phyloP scores from a whole-genome alignment of 2,888 invertebrate genomes.

The Orgyia antiqua region DNA sequence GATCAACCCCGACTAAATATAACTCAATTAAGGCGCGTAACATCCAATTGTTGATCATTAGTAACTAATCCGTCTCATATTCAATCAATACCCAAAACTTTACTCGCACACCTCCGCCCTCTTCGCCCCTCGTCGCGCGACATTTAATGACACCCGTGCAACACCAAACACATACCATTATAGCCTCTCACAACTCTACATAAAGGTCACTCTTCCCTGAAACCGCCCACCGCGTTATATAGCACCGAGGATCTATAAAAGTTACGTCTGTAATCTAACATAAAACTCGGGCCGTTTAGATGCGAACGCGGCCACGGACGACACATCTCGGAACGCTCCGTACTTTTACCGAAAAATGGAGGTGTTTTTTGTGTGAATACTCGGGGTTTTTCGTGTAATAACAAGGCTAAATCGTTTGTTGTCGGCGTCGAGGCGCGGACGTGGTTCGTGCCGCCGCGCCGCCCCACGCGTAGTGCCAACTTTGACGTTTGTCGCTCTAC shows the following conservation, averaged over 20 bases:
- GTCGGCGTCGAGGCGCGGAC: conserved; percentile 48
- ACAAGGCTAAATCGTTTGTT: conserved; percentile 45
- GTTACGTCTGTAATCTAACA: conserved; percentile 79
- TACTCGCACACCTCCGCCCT: conserved; percentile 73
- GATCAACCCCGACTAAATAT: too few relatives aligned
- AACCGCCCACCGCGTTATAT: conserved; percentile 74
- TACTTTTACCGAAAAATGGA: conserved; percentile 75
- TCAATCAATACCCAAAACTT: conserved; percentile 79
- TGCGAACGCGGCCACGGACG: conserved; percentile 78
- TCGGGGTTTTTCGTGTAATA: conserved; percentile 64
- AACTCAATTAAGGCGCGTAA: too few relatives aligned
- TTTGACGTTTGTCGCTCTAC: conserved; percentile 51
- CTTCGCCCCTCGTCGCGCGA: conserved; percentile 73
- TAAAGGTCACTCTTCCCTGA: conserved; percentile 61
- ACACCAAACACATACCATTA: conserved; percentile 48
- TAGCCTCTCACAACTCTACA: conserved; percentile 46
- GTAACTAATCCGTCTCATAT: conserved; percentile 75
- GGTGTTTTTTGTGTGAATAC: conserved; percentile 66
- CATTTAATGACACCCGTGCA: conserved; percentile 79
- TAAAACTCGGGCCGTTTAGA: conserved; percentile 79
- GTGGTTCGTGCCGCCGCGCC: conserved; percentile 48
- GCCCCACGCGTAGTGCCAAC: conserved; percentile 46
- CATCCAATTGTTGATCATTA: conserved; percentile 75
- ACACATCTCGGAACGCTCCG: conserved; percentile 74
- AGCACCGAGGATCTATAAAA: conserved; percentile 79